Base-by-base conservation (phyloP, 2,113 vertebrate species). In the Panthera leo region DNA sequence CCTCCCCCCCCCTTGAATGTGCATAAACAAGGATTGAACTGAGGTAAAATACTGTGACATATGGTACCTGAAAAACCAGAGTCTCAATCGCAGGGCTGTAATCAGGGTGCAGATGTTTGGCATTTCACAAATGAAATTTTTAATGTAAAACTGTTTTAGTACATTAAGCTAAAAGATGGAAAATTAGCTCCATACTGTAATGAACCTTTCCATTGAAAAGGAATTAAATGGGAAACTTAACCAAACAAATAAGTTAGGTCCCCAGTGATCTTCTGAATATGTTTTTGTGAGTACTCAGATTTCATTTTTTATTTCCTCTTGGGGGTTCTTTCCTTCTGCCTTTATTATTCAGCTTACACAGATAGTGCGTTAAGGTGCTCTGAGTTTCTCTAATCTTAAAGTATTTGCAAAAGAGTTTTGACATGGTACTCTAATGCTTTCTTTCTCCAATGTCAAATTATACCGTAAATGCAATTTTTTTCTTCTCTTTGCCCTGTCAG, bases 91-190 rank as follows among this genome's bases (percentile, higher is more conserved):
- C 93, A 97, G 71, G 71, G 42, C 84, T 91, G 19, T 96, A 96
- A 97, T 97, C 97, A 96, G 87, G 90, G 94, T 98, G 88, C 98
- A 98, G 97, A 97, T 98, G 97, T 97, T 98, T 98, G 96, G 90
- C 94, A 95, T 97, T 98, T 98, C 95, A 97, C 84, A 96, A 97
- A 97, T 98, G 96, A 97, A 95, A 61, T 83, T 93, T 97, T 96
- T 80, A 65, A 91, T 95, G 90, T 97, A 98, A 98, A 97, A 95
- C 89, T 93, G 80, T 97, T 98, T 94, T 95, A 96, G 80, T 95
- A 88, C 82, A 97, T 98, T 98, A 95, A 98, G 70, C 97, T 97
- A 98, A 98, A 98, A 97, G 96, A 96, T 82, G 29, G 67, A 91
- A 96, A 97, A 97, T 97, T 96, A 97, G 80, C 82, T 97, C 70